phyloP scores from a whole-genome alignment of 2,113 vertebrate genomes.

The Oenanthe melanoleuca region DNA sequence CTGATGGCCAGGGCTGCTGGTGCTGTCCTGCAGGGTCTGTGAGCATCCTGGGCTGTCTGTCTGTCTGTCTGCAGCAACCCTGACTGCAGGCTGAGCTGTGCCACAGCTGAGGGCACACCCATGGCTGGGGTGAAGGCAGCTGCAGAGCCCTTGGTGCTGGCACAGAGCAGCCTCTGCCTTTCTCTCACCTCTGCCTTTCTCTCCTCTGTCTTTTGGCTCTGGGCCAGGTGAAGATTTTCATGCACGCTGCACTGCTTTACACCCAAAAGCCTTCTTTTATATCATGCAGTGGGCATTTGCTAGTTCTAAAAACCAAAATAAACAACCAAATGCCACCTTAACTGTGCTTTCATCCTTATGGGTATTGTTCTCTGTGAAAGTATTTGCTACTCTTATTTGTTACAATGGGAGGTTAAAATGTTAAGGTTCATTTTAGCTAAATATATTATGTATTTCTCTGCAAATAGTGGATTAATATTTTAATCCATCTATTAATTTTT shows the following conservation, averaged over 20 bases:
- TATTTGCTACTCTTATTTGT: neutral
- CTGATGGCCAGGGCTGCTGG: neutral
- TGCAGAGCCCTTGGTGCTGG: rapidly evolving
- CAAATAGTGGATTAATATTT: neutral
- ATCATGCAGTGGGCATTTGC: neutral
- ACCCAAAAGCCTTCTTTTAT: neutral
- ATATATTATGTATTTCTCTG: neutral
- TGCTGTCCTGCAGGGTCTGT: neutral
- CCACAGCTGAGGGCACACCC: neutral
- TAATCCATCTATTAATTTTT: neutral
- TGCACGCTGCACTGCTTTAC: neutral
- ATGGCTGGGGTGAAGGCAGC: no score
- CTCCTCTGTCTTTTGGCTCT: neutral
- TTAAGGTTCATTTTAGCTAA: neutral
- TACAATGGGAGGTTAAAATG: neutral
- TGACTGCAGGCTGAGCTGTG: neutral
- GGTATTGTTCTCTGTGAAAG: neutral
- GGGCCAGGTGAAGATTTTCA: neutral
- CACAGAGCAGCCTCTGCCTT: neutral
- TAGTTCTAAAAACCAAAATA: neutral
- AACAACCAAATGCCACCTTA: neutral
- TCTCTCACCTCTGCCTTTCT: neutral
- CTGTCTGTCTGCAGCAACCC: no score
- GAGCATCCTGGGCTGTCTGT: rapidly evolving
- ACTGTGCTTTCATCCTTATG: neutral